A percentile compares a stretch with the other conserved stretches of the same genome.
Evolutionary conservation across 1,140 invertebrate genomes (phyloP).

Genomic region (Heterodera carotae): DNA sequence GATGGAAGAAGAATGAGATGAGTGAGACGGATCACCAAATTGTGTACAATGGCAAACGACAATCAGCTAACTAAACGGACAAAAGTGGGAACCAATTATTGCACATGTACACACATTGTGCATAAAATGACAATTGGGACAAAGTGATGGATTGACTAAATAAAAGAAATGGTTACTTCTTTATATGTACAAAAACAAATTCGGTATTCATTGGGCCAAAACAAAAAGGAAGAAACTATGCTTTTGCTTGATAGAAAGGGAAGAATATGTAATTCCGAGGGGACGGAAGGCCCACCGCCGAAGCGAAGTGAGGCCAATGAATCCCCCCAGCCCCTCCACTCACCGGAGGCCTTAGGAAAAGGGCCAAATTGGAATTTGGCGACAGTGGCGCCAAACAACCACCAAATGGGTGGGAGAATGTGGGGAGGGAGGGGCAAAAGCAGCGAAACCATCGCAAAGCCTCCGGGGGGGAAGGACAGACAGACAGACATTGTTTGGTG

Average conservation of each 20-base stretch:
- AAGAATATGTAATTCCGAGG: neutral
- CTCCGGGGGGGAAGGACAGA: slow-evolving; percentile 4
- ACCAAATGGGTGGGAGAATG: neutral
- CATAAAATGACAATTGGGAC: neutral
- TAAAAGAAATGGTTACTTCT: neutral
- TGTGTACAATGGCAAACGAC: neutral
- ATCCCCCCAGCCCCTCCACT: neutral
- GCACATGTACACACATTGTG: neutral
- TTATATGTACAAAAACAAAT: neutral
- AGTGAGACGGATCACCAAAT: neutral
- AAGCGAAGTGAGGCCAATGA: slow-evolving; percentile 6
- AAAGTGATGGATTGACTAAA: no score
- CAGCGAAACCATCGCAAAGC: neutral
- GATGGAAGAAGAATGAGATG: no score
- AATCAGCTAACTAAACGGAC: neutral
- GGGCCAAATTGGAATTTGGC: slow-evolving; percentile 15
- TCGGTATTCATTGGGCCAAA: neutral
- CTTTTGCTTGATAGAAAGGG: neutral
- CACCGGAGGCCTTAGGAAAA: neutral
- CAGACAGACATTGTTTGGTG: neutral
- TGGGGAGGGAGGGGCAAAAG: neutral
- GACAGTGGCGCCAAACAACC: slow-evolving; percentile 6
- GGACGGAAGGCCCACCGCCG: neutral
- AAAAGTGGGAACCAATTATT: neutral
- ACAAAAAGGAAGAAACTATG: neutral